Base-by-base conservation (phyloP, 2,888 invertebrate genomes). In the Torymus texanus region DNA sequence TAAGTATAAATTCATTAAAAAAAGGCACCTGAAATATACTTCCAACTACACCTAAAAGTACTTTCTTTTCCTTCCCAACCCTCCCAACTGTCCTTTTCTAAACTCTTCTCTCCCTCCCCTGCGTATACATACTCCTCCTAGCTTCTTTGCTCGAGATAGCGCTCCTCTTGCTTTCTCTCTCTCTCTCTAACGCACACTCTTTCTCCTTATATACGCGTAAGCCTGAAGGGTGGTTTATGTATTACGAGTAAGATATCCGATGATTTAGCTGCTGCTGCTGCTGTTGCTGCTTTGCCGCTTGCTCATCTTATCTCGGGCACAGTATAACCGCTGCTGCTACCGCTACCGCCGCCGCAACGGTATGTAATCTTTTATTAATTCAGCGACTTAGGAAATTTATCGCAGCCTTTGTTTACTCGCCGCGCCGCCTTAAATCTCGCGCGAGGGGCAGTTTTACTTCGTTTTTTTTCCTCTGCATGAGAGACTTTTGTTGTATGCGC, bases 291-390 rank as follows among this genome's bases (percentile, higher is more conserved):
- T 29, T 3, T 29, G 29, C 29, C 29, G 78, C 81, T 80, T 82
- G 78, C 51, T 80, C 29, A 3, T 29, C 82, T 74, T 77, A 77
- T 74, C 74, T 73, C 72, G 61, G 70, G 66, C 12, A 13, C 58
- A 14, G 59, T 61, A 66, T 41, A 51, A 66, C 58, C 74, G 51
- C 61, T 65, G 8, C 29, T 0, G 21, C 21, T 21, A 4, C 29
- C 4, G 3, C 18, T 21, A 21, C 21, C 65, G 13, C 29, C 0
- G 5, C 29, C 29, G 3, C 18, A 24, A 58, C n/a, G 73, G 86
- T 88, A 50, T 72, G 90, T 90, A 90, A 90, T 90, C 90, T 90
- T 90, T 90, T 90, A 90, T 90, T 90, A 90, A 90, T 90, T 90
- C 90, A 89, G 80, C 87, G 89, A 89, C 88, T 90, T 88, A 88